Evolutionary conservation across 1,140 invertebrate species (phyloP).

Genomic region (Macrostomum lignano): DNA sequence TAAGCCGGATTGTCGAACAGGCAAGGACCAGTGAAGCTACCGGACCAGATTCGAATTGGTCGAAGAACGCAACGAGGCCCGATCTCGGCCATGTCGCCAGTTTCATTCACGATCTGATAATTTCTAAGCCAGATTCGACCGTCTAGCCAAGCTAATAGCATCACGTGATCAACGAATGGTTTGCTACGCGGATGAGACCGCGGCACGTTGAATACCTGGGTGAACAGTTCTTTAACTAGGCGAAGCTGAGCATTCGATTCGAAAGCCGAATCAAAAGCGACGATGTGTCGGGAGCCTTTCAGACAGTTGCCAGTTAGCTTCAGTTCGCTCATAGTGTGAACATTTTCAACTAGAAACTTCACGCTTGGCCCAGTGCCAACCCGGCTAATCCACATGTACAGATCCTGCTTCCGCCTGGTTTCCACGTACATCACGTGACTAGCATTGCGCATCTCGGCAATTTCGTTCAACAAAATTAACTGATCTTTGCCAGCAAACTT

Average conservation of each 20-base stretch:
- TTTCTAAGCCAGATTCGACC: conserved; percentile 92
- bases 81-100: conserved; percentile 73
- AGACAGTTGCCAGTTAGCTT: conserved; percentile 91
- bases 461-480: conserved; percentile 28
- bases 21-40: too few species aligned
- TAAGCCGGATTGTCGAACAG: too few species aligned
- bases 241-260: conserved; percentile 45
- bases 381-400: conserved; percentile 78
- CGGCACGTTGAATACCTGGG: conserved; percentile 57
- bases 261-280: conserved; percentile 72
- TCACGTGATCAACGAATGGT: conserved; percentile 93
- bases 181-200: conserved; percentile 90
- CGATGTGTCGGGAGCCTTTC: conserved; percentile 60
- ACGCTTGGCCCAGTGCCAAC: conserved; percentile 57
- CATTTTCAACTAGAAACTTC: conserved; percentile 84
- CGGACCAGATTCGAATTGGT: too few species aligned
- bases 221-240: conserved; percentile 61
- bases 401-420: conserved; percentile 55
- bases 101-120: conserved; percentile 83
- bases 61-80: too few species aligned
- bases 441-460: conserved; percentile 84
- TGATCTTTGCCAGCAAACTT: conserved; percentile 38
- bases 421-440: conserved; percentile 81
- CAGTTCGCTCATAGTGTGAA: conserved; percentile 83
- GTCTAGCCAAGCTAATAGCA: conserved; percentile 65